Conservation (phyloP, 1,140 invertebrate species). For the Drosophila watanabei region DNA sequence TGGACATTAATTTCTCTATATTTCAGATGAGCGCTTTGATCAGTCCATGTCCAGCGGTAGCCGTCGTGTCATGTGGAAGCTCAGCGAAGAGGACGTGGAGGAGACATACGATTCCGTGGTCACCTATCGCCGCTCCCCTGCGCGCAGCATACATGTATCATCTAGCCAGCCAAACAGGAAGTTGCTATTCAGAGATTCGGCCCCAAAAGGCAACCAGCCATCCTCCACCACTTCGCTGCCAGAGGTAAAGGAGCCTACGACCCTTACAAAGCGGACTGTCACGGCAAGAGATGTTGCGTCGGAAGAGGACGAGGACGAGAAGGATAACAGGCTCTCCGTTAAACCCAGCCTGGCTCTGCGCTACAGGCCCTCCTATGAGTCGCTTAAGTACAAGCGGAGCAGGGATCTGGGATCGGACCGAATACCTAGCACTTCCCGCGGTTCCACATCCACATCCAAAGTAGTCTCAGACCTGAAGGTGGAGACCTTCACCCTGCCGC, state of each 20-base stretch:
- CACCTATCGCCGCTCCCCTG: constrained; percentile 41
- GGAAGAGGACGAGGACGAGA: background rate
- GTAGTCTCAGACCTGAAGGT: constrained; percentile 37
- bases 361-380: constrained; percentile 67
- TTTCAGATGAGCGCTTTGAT: constrained; percentile 39
- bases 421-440: constrained; percentile 4
- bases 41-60: constrained; percentile 51
- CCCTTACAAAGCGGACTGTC: constrained; percentile 11
- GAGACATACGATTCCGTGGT: constrained; percentile 66
- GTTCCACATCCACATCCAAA: background rate
- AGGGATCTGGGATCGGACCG: constrained; percentile 20
- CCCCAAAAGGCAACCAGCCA: background rate
- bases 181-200: background rate
- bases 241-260: constrained; percentile 15
- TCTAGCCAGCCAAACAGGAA: constrained; percentile 17
- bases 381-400: constrained; percentile 51
- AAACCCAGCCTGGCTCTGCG: constrained; percentile 51
- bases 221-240: constrained; percentile 35
- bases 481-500: constrained; percentile 61
- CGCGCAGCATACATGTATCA: background rate
- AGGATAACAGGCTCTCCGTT: constrained; percentile 3
- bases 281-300: background rate
- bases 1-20: background rate
- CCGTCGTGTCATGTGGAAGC: constrained; percentile 74
- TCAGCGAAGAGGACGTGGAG: constrained; percentile 27